Evolutionary conservation across 30 jellyfish, hydroid and myxozoan species (phyloP).

Genomic region (Nemopilema nomurai): DNA sequence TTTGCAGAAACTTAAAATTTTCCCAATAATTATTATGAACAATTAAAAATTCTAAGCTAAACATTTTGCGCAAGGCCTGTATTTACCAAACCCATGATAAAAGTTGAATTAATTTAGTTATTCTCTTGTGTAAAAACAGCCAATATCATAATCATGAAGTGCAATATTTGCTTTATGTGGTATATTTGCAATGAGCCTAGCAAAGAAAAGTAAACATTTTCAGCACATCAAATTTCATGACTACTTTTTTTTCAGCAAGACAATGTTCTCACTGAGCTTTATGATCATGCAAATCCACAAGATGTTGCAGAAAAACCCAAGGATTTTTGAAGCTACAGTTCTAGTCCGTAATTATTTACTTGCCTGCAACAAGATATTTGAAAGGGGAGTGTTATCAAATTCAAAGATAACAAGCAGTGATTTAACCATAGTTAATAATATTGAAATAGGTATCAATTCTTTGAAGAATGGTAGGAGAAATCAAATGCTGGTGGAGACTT

Average conservation of each 20-base stretch:
- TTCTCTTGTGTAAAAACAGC: slow-evolving; percentile 19
- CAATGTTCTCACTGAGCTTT: slow-evolving; percentile 14
- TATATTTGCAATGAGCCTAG: not conserved
- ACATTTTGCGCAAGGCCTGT: slow-evolving; percentile 32
- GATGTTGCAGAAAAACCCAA: slow-evolving; percentile 22
- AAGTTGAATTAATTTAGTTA: slow-evolving; percentile 6
- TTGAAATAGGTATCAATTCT: slow-evolving; percentile 8
- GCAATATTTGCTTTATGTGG: slow-evolving; percentile 12
- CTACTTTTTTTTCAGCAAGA: slow-evolving; percentile 29
- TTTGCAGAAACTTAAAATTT: not conserved
- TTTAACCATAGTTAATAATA: not conserved
- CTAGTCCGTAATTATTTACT: slow-evolving; percentile 5
- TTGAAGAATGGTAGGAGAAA: slow-evolving; percentile 39
- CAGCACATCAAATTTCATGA: slow-evolving; percentile 10
- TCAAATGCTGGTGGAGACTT: slow-evolving; percentile 26
- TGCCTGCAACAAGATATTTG: slow-evolving; percentile 34
- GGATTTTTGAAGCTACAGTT: slow-evolving; percentile 16
- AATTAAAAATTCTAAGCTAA: slow-evolving; percentile 20
- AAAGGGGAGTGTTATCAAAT: slow-evolving; percentile 17
- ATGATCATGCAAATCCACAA: slow-evolving; percentile 10
- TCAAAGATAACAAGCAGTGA: slow-evolving; percentile 7
- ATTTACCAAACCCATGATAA: slow-evolving; percentile 26
- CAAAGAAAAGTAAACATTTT: not conserved
- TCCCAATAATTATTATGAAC: slow-evolving; percentile 6
- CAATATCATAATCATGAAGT: slow-evolving; percentile 1